Evolutionary conservation across 2,113 vertebrate species (phyloP), one percentile per base, ranked within the genome.

Genomic region (Microcebus murinus): DNA sequence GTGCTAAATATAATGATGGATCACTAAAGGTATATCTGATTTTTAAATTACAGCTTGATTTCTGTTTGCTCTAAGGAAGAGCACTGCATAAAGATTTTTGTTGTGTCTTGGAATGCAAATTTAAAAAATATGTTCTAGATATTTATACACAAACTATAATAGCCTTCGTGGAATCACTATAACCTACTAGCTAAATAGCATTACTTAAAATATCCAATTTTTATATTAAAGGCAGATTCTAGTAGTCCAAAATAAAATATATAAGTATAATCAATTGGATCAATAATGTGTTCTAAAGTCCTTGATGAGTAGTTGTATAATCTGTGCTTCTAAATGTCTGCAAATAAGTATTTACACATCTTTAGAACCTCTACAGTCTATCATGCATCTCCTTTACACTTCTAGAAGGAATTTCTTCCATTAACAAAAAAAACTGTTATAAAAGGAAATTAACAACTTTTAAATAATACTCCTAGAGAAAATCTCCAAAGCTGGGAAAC

Each of bases 361-460:
- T 98, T 97, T 97, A 96, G 90, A 93, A 87, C 76, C 63, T 96
- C 87, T 96, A 2, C 29, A 86, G 71, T 94, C 79, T 95, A 90
- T 81, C 36, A 39, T 82, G 57, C 52, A 63, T 96, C 87, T 95
- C 23, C 23, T 96, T 97, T 96, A 55, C 93, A 92, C 67, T 90
- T 90, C 71, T 67, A 68, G 79, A 85, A 92, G 68, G 92, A 95
- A 98, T 92, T 95, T 96, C 93, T 97, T 97, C 36, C 81, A 96
- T 95, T 94, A 63, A 94, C 45, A 83, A 96, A 79, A 81, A 79
- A 81, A 94, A 76, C 93, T 86, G 96, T 96, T 95, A 86, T 93
- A 65, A 92, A 95, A 97, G 93, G 95, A 96, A 96, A 97, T 95
- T 96, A 94, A 96, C 96, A 97, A 97, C 95, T 98, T 97, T 97